These are phyloP conservation scores for Elaeidobius kamerunicus DNA, from an alignment of 2,888 invertebrate genomes.

Conservation along the genomic window DNA sequence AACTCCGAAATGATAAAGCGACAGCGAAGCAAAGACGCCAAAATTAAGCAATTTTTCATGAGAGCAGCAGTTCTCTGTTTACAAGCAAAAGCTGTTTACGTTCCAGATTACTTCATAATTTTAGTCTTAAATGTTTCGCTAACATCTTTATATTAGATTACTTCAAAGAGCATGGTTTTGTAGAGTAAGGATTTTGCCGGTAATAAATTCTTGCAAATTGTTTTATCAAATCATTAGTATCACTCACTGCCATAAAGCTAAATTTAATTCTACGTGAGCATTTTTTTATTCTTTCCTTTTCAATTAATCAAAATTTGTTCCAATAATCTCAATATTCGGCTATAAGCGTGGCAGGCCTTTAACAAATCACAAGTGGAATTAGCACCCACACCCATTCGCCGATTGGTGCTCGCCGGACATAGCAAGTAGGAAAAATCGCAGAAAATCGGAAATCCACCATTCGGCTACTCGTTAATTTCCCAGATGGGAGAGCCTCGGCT, in stretches of 20 bases:
- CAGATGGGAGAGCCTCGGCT: background rate
- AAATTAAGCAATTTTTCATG: slow-evolving; percentile 18
- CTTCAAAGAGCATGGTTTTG: background rate
- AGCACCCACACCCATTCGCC: background rate
- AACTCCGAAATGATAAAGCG: slow-evolving; percentile 10
- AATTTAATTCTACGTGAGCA: no score
- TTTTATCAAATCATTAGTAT: no score
- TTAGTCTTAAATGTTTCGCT: background rate
- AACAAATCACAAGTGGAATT: background rate
- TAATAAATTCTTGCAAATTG: no score
- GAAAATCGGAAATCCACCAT: slow-evolving; percentile 15
- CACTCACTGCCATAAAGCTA: no score
- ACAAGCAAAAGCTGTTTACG: slow-evolving; percentile 4
- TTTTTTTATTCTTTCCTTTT: no score
- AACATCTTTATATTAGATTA: slow-evolving; percentile 1
- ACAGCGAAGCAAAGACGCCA: slow-evolving; percentile 8
- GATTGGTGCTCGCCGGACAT: background rate
- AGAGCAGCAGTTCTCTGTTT: slow-evolving; percentile 2
- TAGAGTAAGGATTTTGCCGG: no score
- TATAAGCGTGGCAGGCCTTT: no score
- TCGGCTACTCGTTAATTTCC: slow-evolving; percentile 18
- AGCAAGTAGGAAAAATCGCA: slow-evolving; percentile 7
- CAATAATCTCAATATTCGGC: no score
- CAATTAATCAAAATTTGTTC: no score
- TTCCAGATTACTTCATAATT: background rate